A percentile compares a stretch with the other conserved stretches of the same genome.
These are phyloP conservation scores for Hapalemur alaotrensis DNA, from an alignment of 2,797 vertebrate species.

Conservation along the genomic window DNA sequence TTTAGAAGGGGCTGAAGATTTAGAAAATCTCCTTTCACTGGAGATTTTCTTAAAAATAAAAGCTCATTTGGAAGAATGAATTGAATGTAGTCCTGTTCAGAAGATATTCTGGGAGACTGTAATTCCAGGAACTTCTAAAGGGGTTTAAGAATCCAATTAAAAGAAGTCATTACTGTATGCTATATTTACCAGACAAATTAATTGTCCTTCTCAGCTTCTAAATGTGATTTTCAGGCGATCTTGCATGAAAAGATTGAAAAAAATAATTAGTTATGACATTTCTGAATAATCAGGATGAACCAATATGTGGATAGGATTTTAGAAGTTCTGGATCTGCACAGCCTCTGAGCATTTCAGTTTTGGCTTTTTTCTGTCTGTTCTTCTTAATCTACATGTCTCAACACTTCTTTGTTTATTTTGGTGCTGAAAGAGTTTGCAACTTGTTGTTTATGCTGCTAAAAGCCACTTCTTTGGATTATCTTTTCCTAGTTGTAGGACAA, in stretches of 20 bases:
- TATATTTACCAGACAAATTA: background rate
- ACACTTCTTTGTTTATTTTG: conserved; percentile 44
- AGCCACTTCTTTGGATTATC: background rate
- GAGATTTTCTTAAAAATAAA: background rate
- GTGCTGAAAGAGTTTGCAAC: conserved; percentile 29
- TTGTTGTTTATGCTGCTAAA: conserved; percentile 13
- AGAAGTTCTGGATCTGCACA: background rate
- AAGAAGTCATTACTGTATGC: background rate
- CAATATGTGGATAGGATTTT: background rate
- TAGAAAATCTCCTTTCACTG: background rate
- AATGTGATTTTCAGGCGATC: background rate
- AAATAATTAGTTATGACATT: background rate
- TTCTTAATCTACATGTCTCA: background rate
- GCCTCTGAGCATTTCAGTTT: background rate
- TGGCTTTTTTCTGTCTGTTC: background rate
- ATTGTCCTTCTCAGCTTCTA: background rate
- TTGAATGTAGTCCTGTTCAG: background rate
- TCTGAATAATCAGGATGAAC: background rate
- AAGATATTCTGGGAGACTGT: background rate
- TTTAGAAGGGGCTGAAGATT: background rate
- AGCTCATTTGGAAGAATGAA: background rate
- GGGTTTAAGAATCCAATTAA: background rate
- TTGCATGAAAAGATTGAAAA: background rate
- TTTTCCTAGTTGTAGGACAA: background rate
- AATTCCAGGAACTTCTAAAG: background rate